Base-by-base conservation (phyloP, 1,140 invertebrate species). In the Ips nitidus region DNA sequence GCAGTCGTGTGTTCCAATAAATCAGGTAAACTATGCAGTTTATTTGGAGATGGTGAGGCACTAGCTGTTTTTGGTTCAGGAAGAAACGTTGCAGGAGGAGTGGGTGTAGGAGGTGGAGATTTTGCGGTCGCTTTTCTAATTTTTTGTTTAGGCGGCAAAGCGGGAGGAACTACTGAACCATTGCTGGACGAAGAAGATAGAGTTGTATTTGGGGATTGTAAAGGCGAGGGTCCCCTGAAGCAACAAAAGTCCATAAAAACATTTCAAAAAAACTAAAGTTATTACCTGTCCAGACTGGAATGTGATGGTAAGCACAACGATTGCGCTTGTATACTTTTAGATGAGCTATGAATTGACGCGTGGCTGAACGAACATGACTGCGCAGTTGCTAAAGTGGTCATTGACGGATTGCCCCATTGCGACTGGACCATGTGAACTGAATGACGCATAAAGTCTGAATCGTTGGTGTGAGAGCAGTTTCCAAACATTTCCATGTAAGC, bases 401-500 rank as follows among this genome's bases (percentile, higher is more conserved):
- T 70, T 2, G 57, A 83, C 73, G 58, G 84, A 82, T 80, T 88
- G 83, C 72, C 85, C 83, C 87, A 90, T 78, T 86, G 84, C 63
- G 86, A 80, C 79, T 86, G 85, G 72, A 84, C 88, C 66, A 91
- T 85, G 77, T 94, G 91, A 75, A 94, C 86, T 1, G 92, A 94
- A 78, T 94, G 92, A 41, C 92, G 84, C 75, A 92, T 88, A 80
- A 92, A 89, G 74, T 93, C 90, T 71, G 85, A 86, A 63, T 85
- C 85, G 69, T 82, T 84, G 40, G 90, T 89, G 74, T 93, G 91
- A 65, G 90, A 91, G 82, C 93, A 95, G 79, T 93, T 91, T 1
- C 93, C 92, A 79, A 95, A 93, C 87, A 95, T 94, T 81, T 95
- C 92, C 94, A 97, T 96, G 82, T 97, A 98, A 53, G 93, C 93